Conservation (phyloP, 2,113 vertebrate genomes). For the Blennius ocellaris region DNA sequence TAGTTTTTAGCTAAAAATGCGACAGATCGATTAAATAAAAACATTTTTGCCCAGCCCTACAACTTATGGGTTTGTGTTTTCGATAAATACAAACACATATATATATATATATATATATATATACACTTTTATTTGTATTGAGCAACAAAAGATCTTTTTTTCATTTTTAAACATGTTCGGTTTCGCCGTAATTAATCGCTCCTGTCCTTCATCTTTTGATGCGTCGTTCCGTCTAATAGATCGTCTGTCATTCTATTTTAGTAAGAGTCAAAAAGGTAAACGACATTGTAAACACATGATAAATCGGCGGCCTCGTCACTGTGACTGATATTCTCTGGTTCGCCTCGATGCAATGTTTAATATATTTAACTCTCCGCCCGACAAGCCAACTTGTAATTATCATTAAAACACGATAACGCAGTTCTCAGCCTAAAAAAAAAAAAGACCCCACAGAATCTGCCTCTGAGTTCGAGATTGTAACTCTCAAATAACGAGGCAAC, state of each 20-base stretch:
- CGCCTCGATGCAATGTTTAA: constrained; percentile 55
- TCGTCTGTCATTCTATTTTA: constrained; percentile 56
- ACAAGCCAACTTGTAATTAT: constrained; percentile 59
- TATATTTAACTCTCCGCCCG: constrained; percentile 42
- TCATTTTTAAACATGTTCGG: too few species aligned
- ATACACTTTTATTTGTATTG: too few species aligned
- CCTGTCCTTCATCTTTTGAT: constrained; percentile 2
- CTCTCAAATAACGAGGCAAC: constrained; percentile 34
- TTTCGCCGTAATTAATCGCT: constrained; percentile 41
- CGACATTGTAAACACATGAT: constrained; percentile 49
- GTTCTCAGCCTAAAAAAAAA: constrained; percentile 33
- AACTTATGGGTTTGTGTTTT: too few species aligned
- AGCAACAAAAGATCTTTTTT: too few species aligned
- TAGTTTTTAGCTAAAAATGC: too few species aligned
- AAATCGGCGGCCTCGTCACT: constrained; percentile 47
- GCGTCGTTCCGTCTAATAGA: constrained; percentile 15
- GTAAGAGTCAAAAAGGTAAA: constrained; percentile 65
- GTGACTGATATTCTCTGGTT: constrained; percentile 56
- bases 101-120: too few species aligned
- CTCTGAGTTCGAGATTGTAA: constrained; percentile 19
- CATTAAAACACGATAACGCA: constrained; percentile 39
- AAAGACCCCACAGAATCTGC: constrained; percentile 26
- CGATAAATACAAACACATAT: too few species aligned
- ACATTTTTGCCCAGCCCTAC: too few species aligned
- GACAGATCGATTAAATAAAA: too few species aligned